These are phyloP conservation scores for Volucella inanis DNA, from an alignment of 2,888 invertebrate species.

Conservation along the genomic window DNA sequence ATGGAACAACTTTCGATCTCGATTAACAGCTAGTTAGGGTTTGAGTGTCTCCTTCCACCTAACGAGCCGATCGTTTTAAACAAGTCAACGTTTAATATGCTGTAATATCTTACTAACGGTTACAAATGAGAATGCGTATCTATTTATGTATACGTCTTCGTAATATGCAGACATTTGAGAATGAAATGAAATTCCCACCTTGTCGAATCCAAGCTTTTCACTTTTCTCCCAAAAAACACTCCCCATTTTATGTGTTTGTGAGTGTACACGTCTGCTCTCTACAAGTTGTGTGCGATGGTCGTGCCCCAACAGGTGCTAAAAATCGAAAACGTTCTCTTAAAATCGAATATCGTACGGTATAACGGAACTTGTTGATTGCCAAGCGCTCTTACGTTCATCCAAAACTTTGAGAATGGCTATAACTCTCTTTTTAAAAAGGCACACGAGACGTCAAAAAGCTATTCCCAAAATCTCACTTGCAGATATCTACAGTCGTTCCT, in stretches of 20 bases:
- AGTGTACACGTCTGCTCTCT: neutral
- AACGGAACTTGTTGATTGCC: constrained; percentile 50
- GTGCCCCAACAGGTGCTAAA: neutral
- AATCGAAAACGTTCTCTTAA: constrained; percentile 29
- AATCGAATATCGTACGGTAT: constrained; percentile 56
- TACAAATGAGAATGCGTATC: constrained; percentile 4
- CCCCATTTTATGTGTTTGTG: constrained; percentile 18
- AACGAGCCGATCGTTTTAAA: constrained; percentile 43
- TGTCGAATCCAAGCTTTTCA: constrained; percentile 47
- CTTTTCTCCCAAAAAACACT: constrained; percentile 54
- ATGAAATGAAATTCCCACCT: constrained; percentile 31
- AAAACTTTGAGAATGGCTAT: neutral
- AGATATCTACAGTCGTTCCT: constrained; percentile 39
- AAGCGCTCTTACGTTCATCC: constrained; percentile 21
- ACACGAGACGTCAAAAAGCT: constrained; percentile 43
- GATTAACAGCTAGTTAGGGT: constrained; percentile 47
- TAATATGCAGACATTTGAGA: constrained; percentile 13
- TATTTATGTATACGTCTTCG: constrained; percentile 9
- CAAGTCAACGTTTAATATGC: constrained; percentile 46
- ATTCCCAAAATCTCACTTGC: constrained; percentile 16
- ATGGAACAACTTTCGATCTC: constrained; percentile 70
- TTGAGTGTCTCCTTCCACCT: constrained; percentile 35
- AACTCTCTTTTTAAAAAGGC: constrained; percentile 23
- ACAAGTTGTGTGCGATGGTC: constrained; percentile 33
- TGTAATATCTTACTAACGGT: constrained; percentile 50